Percentiles rank a stretch among this genome's conserved stretches.
phyloP scores from a whole-genome alignment of 2,888 invertebrate genomes.

The Mylabris sibirica region DNA sequence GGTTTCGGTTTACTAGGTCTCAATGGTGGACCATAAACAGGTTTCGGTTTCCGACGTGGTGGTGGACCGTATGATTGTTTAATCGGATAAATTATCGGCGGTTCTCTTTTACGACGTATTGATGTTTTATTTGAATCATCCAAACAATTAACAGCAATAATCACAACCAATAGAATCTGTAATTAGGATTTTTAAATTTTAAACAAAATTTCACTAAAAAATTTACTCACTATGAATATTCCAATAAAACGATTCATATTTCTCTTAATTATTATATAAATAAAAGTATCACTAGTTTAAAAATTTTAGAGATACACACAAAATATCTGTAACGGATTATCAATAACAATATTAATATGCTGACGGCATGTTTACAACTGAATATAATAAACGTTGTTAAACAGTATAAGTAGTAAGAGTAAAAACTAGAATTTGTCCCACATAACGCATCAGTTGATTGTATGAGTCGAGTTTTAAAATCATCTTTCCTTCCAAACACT shows the following conservation, averaged over 20 bases:
- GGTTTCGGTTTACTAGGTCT: constrained; percentile 34
- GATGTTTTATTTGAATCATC: background rate
- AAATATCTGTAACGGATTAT: background rate
- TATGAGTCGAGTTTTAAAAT: constrained; percentile 26
- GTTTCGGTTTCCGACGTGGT: constrained; percentile 36
- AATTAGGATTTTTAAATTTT: background rate
- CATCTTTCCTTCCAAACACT: constrained; percentile 31
- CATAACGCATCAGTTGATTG: constrained; percentile 37
- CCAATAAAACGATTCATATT: constrained; percentile 6
- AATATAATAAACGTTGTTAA: constrained; percentile 16
- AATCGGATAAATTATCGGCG: constrained; percentile 32
- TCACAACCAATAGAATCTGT: background rate
- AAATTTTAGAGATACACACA: background rate
- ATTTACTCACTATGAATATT: constrained; percentile 13
- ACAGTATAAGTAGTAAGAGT: constrained; percentile 35
- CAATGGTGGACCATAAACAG: constrained; percentile 47
- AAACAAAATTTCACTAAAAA: constrained; percentile 5
- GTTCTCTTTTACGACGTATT: constrained; percentile 39
- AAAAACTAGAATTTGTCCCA: constrained; percentile 36
- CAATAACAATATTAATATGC: background rate
- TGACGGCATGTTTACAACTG: constrained; percentile 12
- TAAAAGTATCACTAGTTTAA: background rate
- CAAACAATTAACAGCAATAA: background rate
- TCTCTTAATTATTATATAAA: background rate
- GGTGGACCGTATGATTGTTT: constrained; percentile 35